Evolutionary conservation across 2,797 vertebrate species (phyloP), one percentile per base, ranked within the genome.

Genomic region (Erithacus rubecula): DNA sequence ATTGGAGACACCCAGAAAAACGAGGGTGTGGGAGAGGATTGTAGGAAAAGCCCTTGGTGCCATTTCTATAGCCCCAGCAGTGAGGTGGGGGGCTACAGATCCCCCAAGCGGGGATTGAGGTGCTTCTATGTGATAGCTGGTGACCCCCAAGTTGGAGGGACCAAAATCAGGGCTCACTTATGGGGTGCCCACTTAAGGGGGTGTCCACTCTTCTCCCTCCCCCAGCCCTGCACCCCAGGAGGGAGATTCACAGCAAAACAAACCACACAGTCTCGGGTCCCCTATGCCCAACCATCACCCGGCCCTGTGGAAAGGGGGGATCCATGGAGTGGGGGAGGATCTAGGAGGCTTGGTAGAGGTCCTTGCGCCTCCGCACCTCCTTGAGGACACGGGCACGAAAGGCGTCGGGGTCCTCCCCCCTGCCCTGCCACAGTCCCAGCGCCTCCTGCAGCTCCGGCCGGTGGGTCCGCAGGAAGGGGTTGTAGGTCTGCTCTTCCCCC

Each of bases 391-490:
- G 98, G 34, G 99, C 99, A 18, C 99, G 98, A 87, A 99, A 99
- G 83, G 90, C 99, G 1, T 97, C 97, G 23, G 97, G 98, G 69
- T 99, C 98, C 82, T 99, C 98, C 0, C 97, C 98, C 3, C 79
- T 49, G 5, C 96, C 94, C 41, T 97, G 98, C 96, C 98, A 97
- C n/a, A 99, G 92, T n/a, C 98, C 98, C 93, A 99, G 96, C 1
- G 98, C 98, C 79, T 96, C 97, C 43, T 56, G 53, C 89, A 99
- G 98, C 53, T 98, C 98, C 0, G 96, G 91, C 47, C 88, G 97
- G 96, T 99, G 98, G 58, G 98, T 99, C 90, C 99, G 97, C 94
- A 99, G 97, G 97, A 99, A 99, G 1, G 99, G 99, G 92, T 99
- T 99, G 97, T 99, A 99, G 86, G 97, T 97, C 95, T 98, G 98